Evolutionary conservation across 2,113 vertebrate genomes (phyloP).

Genomic region (Oenanthe melanoleuca): DNA sequence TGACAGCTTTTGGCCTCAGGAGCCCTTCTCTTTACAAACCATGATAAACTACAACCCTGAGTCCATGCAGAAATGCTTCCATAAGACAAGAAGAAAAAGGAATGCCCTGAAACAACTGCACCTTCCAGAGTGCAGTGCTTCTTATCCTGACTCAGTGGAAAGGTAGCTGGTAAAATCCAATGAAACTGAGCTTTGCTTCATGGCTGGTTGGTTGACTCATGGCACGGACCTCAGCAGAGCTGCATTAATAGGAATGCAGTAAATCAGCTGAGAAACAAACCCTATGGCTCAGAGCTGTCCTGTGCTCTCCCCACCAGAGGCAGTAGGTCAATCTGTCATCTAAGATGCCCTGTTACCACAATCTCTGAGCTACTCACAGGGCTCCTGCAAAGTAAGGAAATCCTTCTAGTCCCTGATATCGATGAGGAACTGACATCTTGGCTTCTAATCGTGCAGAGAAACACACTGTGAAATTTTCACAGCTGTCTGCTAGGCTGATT

Average conservation of each 20-base stretch:
- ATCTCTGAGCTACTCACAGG: not conserved
- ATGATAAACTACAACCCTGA: not conserved
- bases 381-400: not conserved
- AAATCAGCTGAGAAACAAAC: not conserved
- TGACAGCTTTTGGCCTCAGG: not conserved
- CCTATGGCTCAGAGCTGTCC: not conserved
- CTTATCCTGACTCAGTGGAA: not conserved
- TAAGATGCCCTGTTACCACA: not conserved
- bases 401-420: not conserved
- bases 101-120: not conserved
- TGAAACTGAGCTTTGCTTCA: not conserved
- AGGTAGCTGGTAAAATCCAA: not conserved
- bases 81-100: not conserved
- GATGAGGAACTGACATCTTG: not conserved
- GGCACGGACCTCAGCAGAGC: not conserved
- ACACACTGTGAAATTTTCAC: not conserved
- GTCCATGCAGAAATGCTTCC: not conserved
- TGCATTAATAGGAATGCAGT: not conserved
- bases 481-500: not conserved
- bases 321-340: not conserved
- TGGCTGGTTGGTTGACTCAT: not conserved
- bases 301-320: not conserved
- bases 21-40: not conserved
- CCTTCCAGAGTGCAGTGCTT: not conserved
- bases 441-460: not conserved